Evolutionary conservation across 2,797 vertebrate genomes (phyloP).

Genomic region (Chaenodraco wilsoni): DNA sequence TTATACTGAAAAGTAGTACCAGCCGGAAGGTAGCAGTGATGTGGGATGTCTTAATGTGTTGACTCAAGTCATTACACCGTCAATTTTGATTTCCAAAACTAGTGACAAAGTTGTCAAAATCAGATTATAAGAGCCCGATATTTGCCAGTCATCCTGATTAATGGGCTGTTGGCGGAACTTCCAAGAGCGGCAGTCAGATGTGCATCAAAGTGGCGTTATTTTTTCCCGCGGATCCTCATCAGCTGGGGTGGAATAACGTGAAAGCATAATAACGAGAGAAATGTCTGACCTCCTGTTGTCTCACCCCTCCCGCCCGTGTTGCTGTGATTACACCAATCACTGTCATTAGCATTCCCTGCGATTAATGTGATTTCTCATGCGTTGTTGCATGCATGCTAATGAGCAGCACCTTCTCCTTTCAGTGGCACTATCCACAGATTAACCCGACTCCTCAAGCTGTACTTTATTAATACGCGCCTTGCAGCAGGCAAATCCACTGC

Average conservation of each 20-base stretch:
- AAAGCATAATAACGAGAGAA: constrained; percentile 60
- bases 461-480: constrained; percentile 54
- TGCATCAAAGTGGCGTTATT: constrained; percentile 42
- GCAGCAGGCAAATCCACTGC: constrained; percentile 64
- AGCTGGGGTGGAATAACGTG: constrained; percentile 53
- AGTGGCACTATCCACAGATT: constrained; percentile 37
- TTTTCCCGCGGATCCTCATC: constrained; percentile 45
- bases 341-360: constrained; percentile 75
- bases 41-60: constrained; percentile 14
- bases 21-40: constrained; percentile 34
- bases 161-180: constrained; percentile 31
- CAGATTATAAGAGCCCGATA: constrained; percentile 35
- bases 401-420: constrained; percentile 39
- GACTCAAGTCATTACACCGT: constrained; percentile 36
- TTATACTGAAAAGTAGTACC: constrained; percentile 26
- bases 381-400: constrained; percentile 76
- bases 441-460: constrained; percentile 50
- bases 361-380: constrained; percentile 76
- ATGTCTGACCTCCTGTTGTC: constrained; percentile 73
- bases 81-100: constrained; percentile 18
- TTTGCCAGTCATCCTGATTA: constrained; percentile 54
- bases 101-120: constrained; percentile 51
- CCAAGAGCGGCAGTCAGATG: constrained; percentile 28
- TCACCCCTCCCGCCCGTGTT: constrained; percentile 61
- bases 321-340: constrained; percentile 81